Evolutionary conservation across 2,113 vertebrate species (phyloP).

Genomic region (Lates calcarifer): DNA sequence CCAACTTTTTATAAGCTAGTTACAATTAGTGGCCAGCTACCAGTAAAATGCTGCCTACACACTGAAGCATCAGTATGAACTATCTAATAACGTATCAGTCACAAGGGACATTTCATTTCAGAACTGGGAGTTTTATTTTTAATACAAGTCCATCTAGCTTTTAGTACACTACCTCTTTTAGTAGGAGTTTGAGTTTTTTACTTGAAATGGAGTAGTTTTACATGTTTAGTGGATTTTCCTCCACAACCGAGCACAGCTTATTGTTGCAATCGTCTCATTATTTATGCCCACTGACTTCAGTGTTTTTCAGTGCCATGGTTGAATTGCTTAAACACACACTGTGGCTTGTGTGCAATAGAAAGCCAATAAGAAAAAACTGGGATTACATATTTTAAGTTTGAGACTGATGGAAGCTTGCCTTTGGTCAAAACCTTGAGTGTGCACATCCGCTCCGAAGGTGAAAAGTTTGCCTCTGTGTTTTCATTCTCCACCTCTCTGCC

Average conservation of each 20-base stretch:
- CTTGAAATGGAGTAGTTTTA: neutral
- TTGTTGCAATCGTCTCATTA: too few relatives aligned
- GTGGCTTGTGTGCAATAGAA: neutral
- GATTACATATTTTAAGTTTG: neutral
- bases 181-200: neutral
- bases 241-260: too few relatives aligned
- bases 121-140: neutral
- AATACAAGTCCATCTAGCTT: neutral
- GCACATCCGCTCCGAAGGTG: conserved; percentile 14
- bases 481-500: conserved; percentile 56
- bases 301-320: neutral
- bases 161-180: neutral
- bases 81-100: too few relatives aligned
- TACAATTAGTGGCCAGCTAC: too few relatives aligned
- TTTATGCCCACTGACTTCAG: neutral
- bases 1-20: neutral
- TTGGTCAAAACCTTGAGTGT: conserved; percentile 2
- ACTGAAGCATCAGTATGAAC: too few relatives aligned
- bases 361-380: neutral
- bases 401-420: neutral
- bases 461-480: conserved; percentile 52
- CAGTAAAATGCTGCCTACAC: too few relatives aligned
- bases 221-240: neutral
- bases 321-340: neutral
- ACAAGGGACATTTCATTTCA: too few relatives aligned